Evolutionary conservation across 2,113 vertebrate genomes (phyloP).

Genomic region (Anthoscopus minutus): DNA sequence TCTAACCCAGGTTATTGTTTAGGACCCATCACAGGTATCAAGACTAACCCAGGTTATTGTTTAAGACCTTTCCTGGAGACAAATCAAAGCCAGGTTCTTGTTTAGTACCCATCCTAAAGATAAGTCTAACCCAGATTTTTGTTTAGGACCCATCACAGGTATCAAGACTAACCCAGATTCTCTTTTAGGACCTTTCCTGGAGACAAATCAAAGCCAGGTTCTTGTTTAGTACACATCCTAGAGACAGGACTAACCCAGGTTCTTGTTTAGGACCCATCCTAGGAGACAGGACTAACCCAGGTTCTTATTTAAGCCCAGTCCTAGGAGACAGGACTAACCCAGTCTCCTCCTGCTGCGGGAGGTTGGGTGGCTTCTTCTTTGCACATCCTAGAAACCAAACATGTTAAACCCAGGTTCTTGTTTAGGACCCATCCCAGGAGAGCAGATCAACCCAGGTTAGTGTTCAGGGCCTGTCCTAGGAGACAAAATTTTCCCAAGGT

Average conservation of each 20-base stretch:
- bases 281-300: background rate
- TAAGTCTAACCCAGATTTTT: background rate
- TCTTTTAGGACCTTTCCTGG: rapidly evolving
- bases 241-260: background rate
- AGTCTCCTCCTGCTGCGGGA: background rate
- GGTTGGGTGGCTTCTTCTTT: too few relatives aligned
- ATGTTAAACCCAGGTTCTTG: background rate
- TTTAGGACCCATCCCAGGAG: background rate
- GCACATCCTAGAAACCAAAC: background rate
- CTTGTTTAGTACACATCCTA: rapidly evolving
- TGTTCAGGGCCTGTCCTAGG: background rate
- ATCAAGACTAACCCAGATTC: rapidly evolving
- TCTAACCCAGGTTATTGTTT: background rate
- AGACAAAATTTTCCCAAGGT: background rate
- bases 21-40: rapidly evolving
- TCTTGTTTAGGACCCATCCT: background rate
- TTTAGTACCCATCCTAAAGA: rapidly evolving
- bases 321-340: too few relatives aligned
- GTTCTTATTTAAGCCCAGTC: background rate
- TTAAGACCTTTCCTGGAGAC: too few relatives aligned
- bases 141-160: background rate
- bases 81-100: background rate
- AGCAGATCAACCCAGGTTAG: rapidly evolving
- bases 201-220: background rate
- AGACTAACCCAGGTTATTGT: background rate